Percentiles rank a stretch among this genome's conserved stretches.
These are phyloP conservation scores for Pharmacophagus antenor DNA, from an alignment of 2,888 invertebrate genomes.

Conservation along the genomic window DNA sequence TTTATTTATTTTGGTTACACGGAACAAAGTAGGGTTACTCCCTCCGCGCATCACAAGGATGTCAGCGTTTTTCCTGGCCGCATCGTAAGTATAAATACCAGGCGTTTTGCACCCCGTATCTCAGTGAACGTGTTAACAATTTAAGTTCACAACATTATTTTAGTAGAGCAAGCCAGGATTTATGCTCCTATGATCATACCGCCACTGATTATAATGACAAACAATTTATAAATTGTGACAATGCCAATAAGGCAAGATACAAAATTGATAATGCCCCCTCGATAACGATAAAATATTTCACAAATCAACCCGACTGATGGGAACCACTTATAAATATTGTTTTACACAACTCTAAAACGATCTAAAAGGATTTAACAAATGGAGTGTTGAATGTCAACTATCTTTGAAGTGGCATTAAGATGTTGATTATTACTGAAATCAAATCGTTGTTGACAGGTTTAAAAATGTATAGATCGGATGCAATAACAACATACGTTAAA, in stretches of 20 bases:
- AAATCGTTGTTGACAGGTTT: slow-evolving; percentile 12
- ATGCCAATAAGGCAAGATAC: slow-evolving; percentile 12
- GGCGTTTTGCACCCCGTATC: no score
- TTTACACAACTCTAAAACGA: slow-evolving; percentile 30
- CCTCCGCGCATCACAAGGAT: no score
- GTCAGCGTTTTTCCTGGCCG: no score
- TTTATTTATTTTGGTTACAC: no score
- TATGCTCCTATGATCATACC: neutral
- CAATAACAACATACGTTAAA: slow-evolving; percentile 11
- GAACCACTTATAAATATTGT: slow-evolving; percentile 21
- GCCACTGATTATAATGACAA: slow-evolving; percentile 8
- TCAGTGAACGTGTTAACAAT: neutral
- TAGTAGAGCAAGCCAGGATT: neutral
- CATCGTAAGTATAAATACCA: no score
- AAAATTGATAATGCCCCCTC: slow-evolving; percentile 12
- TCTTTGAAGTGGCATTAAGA: slow-evolving; percentile 36
- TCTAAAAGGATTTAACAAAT: slow-evolving; percentile 32
- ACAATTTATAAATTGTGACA: slow-evolving; percentile 3
- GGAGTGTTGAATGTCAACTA: slow-evolving; percentile 32
- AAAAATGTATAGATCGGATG: slow-evolving; percentile 2
- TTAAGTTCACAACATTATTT: neutral
- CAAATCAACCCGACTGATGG: slow-evolving; percentile 31
- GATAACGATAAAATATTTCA: slow-evolving; percentile 32
- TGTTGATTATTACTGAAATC: slow-evolving; percentile 26
- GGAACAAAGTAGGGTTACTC: no score